These are phyloP conservation scores for Piaya cayana DNA, from an alignment of 2,113 vertebrate species.

Conservation along the genomic window DNA sequence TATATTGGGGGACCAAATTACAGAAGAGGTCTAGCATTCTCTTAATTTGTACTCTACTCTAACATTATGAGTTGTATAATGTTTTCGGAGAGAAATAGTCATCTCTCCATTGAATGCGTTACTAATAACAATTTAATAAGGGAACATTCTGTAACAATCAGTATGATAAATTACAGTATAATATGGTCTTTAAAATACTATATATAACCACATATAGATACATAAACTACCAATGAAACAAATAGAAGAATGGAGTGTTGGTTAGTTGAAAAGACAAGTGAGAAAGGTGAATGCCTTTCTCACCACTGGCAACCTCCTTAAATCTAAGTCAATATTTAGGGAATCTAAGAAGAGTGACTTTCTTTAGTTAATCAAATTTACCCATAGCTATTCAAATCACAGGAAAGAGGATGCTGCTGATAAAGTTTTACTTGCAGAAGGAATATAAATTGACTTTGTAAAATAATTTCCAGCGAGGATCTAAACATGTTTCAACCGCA, in stretches of 20 bases:
- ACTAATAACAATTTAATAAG: background rate
- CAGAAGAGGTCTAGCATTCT: background rate
- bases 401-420: background rate
- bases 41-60: background rate
- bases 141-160: background rate
- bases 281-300: background rate
- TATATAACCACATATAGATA: background rate
- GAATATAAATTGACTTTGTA: background rate
- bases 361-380: background rate
- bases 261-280: background rate
- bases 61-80: background rate
- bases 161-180: background rate
- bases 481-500: background rate
- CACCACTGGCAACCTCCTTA: background rate
- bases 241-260: background rate
- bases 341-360: background rate
- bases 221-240: background rate
- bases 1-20: background rate
- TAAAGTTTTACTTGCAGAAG: background rate
- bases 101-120: background rate
- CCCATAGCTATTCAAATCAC: background rate
- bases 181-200: background rate
- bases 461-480: background rate
- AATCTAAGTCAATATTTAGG: background rate
- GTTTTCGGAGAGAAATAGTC: background rate